Evolutionary conservation across 2,113 vertebrate species (phyloP), one percentile per base, ranked within the genome.

Genomic region (Pseudopodoces humilis): DNA sequence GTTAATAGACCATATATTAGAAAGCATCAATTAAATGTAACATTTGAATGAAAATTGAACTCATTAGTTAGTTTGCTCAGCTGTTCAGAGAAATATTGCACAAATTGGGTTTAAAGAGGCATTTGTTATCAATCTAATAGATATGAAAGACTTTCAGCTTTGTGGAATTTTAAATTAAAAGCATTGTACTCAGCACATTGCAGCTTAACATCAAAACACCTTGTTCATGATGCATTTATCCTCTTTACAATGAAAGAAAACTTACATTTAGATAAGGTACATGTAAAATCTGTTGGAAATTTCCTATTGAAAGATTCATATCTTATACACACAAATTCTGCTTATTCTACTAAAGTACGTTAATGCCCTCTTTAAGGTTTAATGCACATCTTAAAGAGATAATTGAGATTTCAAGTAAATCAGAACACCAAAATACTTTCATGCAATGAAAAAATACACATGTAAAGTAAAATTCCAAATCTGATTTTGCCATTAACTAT

Each of bases 1-100:
- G n/a, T 95, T 97, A 92, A 95, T 21, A 89, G 71, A 91, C 24
- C 43, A 88, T 59, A 39, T 43, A 95, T 96, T 86, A 89, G 91
- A 95, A 95, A 96, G 62, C 62, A 97, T 91, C 88, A 92, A 74
- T 96, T 96, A 96, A 71, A 46, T 91, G 64, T 88, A 96, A 96
- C 78, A 96, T 96, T 69, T 93, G 92, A 97, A 97, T 95, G 53
- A 93, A 97, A 97, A 96, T 91, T 86, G 93, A 97, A 96, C 72
- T 95, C 77, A 86, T 94, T 92, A 84, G 60, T 92, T 96, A 94
- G 91, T 96, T 97, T 97, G 87, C 70, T 98, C 95, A 97, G 97
- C 92, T 98, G 95, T 94, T 97, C 92, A 79, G 68, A 83, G 76
- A 94, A 95, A 83, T 94, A 95, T 58, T 94, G 76, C 83, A 91